A percentile compares a stretch with the other conserved stretches of the same genome.
Conservation (phyloP, 2,113 vertebrate species). For the Bubo scandiacus region DNA sequence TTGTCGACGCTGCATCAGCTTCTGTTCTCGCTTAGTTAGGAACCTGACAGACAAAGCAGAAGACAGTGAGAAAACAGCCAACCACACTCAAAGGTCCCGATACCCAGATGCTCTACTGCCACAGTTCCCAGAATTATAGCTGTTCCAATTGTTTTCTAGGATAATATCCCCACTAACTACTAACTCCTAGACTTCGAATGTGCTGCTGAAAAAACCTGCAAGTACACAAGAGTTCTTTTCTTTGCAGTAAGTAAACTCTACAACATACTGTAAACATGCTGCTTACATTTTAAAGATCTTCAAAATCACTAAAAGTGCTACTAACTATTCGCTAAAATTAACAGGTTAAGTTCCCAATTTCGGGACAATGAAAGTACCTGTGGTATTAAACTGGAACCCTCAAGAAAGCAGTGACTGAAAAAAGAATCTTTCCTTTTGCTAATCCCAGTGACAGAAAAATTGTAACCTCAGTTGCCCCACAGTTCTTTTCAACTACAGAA, state of each 20-base stretch:
- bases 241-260: not conserved
- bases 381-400: conserved; percentile 40
- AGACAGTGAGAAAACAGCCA: not conserved
- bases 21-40: conserved; percentile 94
- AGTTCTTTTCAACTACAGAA: not conserved
- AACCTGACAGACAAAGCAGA: conserved; percentile 77
- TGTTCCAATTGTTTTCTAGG: not conserved
- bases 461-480: not conserved
- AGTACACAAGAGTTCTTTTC: not conserved
- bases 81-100: not conserved
- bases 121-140: not conserved
- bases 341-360: not conserved
- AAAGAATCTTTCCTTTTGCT: not conserved
- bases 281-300: not conserved
- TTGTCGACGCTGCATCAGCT: conserved; percentile 89
- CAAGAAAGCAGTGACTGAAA: not conserved
- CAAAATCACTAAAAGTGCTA: not conserved
- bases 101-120: not conserved
- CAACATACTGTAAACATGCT: not conserved
- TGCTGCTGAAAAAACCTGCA: not conserved
- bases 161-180: not conserved
- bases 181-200: not conserved
- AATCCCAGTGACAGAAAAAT: not conserved
- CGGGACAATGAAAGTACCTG: not conserved
- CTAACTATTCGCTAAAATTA: not conserved